Percentiles rank a stretch among this genome's conserved stretches.
Evolutionary conservation across 2,797 vertebrate genomes (phyloP).

Genomic region (Cephalopachus bancanus): DNA sequence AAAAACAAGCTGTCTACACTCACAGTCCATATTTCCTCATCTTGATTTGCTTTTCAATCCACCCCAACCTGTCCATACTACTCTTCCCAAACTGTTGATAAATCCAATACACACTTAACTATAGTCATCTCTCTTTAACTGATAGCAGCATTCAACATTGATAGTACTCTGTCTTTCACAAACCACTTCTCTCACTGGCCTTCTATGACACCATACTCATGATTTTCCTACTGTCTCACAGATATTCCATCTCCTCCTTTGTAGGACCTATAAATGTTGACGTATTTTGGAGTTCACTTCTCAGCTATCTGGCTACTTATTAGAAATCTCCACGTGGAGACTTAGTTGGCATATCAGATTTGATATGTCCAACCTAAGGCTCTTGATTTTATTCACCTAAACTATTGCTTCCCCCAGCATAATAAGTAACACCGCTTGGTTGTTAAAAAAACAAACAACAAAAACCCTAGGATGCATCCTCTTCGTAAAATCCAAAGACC

Average conservation of each 20-base stretch:
- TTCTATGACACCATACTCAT: neutral
- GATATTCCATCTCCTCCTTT: neutral
- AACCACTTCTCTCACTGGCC: neutral
- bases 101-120: neutral
- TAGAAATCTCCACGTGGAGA: neutral
- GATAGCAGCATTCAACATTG: neutral
- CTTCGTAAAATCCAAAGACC: neutral
- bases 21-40: neutral
- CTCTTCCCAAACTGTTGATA: slow-evolving; percentile 7
- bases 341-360: neutral
- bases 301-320: neutral
- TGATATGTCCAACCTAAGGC: neutral
- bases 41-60: slow-evolving; percentile 8
- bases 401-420: neutral
- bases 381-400: slow-evolving; percentile 29
- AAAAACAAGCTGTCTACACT: neutral
- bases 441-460: slow-evolving; percentile 36
- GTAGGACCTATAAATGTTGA: neutral
- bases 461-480: neutral
- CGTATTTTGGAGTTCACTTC: neutral
- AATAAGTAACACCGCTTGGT: neutral
- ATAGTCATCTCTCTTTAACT: neutral
- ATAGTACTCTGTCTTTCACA: neutral
- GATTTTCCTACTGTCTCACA: neutral
- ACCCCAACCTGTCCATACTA: neutral